Base-by-base conservation (phyloP, 92 coral and sea anemone genomes). In the Diadumene lineata region DNA sequence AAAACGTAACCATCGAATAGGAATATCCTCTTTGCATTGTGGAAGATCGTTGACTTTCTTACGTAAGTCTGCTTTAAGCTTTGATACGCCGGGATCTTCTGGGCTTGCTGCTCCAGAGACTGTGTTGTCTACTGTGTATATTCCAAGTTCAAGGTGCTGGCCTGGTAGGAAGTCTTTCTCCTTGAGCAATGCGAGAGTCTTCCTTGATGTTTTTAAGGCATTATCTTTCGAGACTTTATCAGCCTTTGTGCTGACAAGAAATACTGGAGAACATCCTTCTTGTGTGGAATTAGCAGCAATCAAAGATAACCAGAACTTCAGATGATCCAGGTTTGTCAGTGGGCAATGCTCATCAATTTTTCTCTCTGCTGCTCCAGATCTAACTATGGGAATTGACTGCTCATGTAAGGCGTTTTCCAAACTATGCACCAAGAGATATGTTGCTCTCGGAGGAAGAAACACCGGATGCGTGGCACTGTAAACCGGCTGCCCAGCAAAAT, bases 401-500 rank as follows among this genome's bases (percentile, higher is more conserved):
- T 33, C 81, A 22, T 75, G 74, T 29, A 64, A 79, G 56, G 71
- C 70, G 13, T 72, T 73, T 31, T 84, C 68, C 46, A 88, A 77
- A 66, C 78, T 85, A 56, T 76, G 57, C 17, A 85, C 89, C 43
- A 88, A 68, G 27, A 88, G 60, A 56, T 76, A 88, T 31, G 84
- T 81, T 18, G 86, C 89, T 30, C 79, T 76, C 11, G 86, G 50
- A 27, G 89, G 78, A 62, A 88, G 73, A 32, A 88, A 88, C 34
- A 88, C 61, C 50, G 86, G 88, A 31, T 86, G 96, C 13, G 92
- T 87, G 26, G 73, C 86, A 72, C 84, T 78, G 62, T 86, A 90
- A 9, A 84, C 73, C 18, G 85, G 78, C 64, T 90, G 92, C 2
- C 96, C 96, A 26, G 89, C 96, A 53, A 90, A 82, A 48, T 90